Evolutionary conservation across 2,888 invertebrate species (phyloP).

Genomic region (Spatulosminthurus flaviceps): DNA sequence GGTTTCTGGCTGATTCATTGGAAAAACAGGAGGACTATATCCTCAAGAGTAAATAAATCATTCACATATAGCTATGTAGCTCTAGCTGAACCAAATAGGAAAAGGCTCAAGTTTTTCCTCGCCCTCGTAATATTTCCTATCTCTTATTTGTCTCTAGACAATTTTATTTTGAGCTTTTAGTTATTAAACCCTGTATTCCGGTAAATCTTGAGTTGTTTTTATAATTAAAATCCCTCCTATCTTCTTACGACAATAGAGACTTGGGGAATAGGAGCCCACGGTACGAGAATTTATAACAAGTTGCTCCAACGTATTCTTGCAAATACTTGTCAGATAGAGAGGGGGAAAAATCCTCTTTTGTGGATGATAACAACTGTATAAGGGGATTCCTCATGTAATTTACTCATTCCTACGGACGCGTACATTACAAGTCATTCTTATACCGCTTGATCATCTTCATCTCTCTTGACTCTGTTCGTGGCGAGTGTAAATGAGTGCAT

Average conservation of each 20-base stretch:
- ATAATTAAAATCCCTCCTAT: constrained; percentile 4
- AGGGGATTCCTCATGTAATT: neutral
- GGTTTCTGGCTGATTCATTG: constrained; percentile 1
- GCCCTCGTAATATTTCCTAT: too few relatives aligned
- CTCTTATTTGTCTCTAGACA: neutral
- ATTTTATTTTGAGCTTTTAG: neutral
- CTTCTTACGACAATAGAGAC: too few relatives aligned
- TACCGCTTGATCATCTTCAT: neutral
- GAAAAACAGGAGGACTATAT: neutral
- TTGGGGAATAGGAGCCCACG: neutral
- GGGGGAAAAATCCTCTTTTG: neutral
- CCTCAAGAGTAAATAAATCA: constrained; percentile 18
- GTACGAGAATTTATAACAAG: neutral
- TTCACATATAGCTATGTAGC: neutral
- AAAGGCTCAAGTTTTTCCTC: too few relatives aligned
- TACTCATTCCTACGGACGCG: neutral
- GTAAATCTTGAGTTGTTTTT: neutral
- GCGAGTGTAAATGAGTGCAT: too few relatives aligned
- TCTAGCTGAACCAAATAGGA: too few relatives aligned
- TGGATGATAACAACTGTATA: neutral
- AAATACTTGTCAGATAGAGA: neutral
- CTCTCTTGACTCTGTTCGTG: too few relatives aligned
- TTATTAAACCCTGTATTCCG: constrained; percentile 9
- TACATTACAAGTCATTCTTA: neutral
- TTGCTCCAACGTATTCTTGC: neutral